These are phyloP conservation scores for Asteroscopus sphinx DNA, from an alignment of 2,888 invertebrate species.

Conservation along the genomic window DNA sequence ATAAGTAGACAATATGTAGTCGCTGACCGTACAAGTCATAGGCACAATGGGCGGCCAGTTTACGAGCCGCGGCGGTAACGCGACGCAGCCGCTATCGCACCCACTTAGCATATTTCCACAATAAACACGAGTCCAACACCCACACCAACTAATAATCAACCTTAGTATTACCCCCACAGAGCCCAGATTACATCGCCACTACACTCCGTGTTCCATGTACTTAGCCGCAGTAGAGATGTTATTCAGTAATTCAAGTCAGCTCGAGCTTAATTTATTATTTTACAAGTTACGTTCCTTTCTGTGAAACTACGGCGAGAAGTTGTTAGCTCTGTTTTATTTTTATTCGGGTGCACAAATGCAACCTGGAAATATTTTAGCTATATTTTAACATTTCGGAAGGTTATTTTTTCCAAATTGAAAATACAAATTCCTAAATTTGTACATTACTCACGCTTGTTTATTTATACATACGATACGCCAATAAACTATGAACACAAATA, in stretches of 20 bases:
- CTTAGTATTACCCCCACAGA: constrained; percentile 14
- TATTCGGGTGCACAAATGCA: constrained; percentile 18
- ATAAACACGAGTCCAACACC: constrained; percentile 46
- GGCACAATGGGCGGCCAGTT: constrained; percentile 46
- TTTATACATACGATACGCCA: constrained; percentile 3
- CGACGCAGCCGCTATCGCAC: constrained; percentile 43
- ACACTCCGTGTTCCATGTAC: constrained; percentile 14
- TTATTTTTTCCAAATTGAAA: constrained; percentile 22
- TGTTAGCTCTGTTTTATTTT: constrained; percentile 24
- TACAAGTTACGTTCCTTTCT: constrained; percentile 33
- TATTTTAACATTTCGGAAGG: constrained; percentile 5
- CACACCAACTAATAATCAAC: constrained; percentile 26
- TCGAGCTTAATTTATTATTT: constrained; percentile 50
- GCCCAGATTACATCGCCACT: constrained; percentile 14
- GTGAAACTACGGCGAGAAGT: constrained; percentile 6
- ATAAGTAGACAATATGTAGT: constrained; percentile 28
- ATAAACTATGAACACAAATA: constrained; percentile 1
- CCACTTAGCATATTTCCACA: constrained; percentile 54
- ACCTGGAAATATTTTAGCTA: constrained; percentile 4
- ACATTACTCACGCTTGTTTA: constrained; percentile 9
- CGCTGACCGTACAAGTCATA: constrained; percentile 41
- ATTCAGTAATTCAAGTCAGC: constrained; percentile 46
- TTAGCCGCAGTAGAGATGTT: constrained; percentile 43
- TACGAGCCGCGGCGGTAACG: constrained; percentile 43
- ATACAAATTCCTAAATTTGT: constrained; percentile 11